Base-by-base conservation (phyloP, 1,140 invertebrate genomes). In the Lepidurus arcticus region DNA sequence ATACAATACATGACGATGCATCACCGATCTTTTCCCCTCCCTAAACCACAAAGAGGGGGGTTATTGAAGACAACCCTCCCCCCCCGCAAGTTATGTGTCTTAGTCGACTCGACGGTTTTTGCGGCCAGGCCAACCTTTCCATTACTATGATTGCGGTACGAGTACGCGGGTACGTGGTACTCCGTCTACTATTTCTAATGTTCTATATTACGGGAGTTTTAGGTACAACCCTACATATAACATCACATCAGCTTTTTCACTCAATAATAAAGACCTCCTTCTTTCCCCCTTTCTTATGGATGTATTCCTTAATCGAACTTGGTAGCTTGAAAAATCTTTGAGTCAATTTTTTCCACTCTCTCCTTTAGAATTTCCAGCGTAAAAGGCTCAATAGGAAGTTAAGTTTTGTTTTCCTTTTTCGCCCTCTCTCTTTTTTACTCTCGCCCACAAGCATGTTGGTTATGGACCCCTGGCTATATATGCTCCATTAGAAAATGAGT, bases 1-100 rank as follows among this genome's bases (percentile, higher is more conserved):
- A 65, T 65, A 65, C 53, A 65, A 65, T 65, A 65, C 53, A 65
- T 16, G 53, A 65, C 13, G 53, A 65, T 65, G 53, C 53, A 65
- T 65, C 53, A 65, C 53, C 53, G 21, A 65, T 65, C 53, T 11
- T 65, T 7, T 21, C 13, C 16, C 53, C 13, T 13, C 53, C 53
- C 13, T 21, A 65, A 65, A 65, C 8, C 53, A 13, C 53, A 16
- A 65, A 65, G 21, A 5, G 21, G 21, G 16, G 21, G 21, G 21
- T 65, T 65, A 65, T 65, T 21, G 53, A 65, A 65, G 53, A 65
- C 53, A n/a, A 21, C 13, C 53, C 13, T 65, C 47, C 1, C 53
- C 53, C n/a, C 53, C 45, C 3, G 16, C n/a, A 7, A 65, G 53
- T 65, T 13, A 65, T 65, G 21, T 21, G 16, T 47, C 21, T 5